Percentiles rank a stretch among this genome's conserved stretches.
Evolutionary conservation across 2,888 invertebrate species (phyloP).

Genomic region (Patella depressa): DNA sequence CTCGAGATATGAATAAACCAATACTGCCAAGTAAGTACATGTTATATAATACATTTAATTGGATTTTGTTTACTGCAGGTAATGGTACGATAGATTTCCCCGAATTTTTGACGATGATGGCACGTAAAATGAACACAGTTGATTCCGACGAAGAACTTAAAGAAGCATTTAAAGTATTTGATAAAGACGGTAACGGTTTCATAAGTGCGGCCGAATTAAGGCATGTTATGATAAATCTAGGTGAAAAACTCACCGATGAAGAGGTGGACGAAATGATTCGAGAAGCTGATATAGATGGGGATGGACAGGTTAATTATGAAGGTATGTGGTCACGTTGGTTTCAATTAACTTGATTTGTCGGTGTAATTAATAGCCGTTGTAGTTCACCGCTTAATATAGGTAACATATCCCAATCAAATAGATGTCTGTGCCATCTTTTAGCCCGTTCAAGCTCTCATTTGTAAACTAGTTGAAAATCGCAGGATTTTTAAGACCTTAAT

Average conservation of each 20-base stretch:
- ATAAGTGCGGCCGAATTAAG: slow-evolving; percentile 98
- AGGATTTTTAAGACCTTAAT: too few species aligned
- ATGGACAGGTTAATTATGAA: slow-evolving; percentile 78
- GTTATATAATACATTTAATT: too few species aligned
- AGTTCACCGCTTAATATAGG: too few species aligned
- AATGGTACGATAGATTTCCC: slow-evolving; percentile 99
- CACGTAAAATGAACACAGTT: slow-evolving; percentile 99
- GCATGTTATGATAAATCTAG: slow-evolving; percentile 99
- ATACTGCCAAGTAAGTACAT: too few species aligned
- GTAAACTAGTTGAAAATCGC: too few species aligned
- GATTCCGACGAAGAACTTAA: slow-evolving; percentile 97
- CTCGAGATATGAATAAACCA: too few species aligned
- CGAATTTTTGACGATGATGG: slow-evolving; percentile 99
- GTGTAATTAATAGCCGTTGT: too few species aligned
- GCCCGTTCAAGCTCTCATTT: too few species aligned
- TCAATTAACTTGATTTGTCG: too few species aligned
- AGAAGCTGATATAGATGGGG: slow-evolving; percentile 99
- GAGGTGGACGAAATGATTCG: slow-evolving; percentile 99
- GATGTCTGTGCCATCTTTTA: too few species aligned
- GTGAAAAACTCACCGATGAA: slow-evolving; percentile 99
- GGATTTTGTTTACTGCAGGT: slow-evolving; percentile 75
- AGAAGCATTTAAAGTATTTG: slow-evolving; percentile 98
- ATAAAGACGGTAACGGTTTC: slow-evolving; percentile 99
- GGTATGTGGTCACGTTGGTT: slow-evolving; percentile 65
- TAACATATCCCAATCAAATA: too few species aligned